Evolutionary conservation across 2,888 invertebrate species (phyloP).

Genomic region (Pristionchus mayeri): DNA sequence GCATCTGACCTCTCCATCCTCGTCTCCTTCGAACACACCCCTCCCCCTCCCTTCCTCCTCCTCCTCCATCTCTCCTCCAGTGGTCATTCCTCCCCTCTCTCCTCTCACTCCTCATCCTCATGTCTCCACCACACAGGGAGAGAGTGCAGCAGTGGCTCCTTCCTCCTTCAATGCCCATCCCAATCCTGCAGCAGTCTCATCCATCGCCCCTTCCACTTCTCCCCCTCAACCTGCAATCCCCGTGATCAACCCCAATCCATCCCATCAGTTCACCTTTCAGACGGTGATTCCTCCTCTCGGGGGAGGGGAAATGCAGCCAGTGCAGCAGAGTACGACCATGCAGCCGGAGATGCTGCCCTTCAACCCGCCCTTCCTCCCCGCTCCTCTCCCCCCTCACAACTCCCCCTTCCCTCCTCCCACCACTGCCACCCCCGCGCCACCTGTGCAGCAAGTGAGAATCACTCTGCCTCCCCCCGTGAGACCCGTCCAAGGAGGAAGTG

Average conservation of each 20-base stretch:
- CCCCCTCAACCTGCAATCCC: not conserved
- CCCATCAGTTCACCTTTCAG: conserved; percentile 27
- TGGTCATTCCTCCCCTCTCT: conserved; percentile 19
- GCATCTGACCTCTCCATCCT: not conserved
- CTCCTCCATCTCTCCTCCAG: not conserved
- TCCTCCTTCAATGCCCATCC: conserved; percentile 5
- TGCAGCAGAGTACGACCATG: not conserved
- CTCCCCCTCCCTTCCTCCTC: not conserved
- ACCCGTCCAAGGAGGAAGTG: not conserved
- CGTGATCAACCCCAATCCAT: not conserved
- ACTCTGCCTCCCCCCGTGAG: not conserved
- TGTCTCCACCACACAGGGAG: conserved; percentile 19
- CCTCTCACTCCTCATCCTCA: conserved; percentile 8
- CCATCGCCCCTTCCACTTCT: not conserved
- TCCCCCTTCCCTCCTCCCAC: too few species aligned
- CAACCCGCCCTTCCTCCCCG: conserved; percentile 25
- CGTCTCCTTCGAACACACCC: not conserved
- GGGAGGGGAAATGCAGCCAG: not conserved
- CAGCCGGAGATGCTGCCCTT: not conserved
- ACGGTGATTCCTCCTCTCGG: conserved; percentile 22
- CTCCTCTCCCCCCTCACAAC: too few species aligned
- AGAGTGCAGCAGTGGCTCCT: not conserved
- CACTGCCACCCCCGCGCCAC: too few species aligned
- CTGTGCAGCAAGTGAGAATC: not conserved
- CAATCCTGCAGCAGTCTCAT: not conserved